These are phyloP conservation scores for Vireo griseus DNA, from an alignment of 2,797 vertebrate genomes.

Conservation along the genomic window DNA sequence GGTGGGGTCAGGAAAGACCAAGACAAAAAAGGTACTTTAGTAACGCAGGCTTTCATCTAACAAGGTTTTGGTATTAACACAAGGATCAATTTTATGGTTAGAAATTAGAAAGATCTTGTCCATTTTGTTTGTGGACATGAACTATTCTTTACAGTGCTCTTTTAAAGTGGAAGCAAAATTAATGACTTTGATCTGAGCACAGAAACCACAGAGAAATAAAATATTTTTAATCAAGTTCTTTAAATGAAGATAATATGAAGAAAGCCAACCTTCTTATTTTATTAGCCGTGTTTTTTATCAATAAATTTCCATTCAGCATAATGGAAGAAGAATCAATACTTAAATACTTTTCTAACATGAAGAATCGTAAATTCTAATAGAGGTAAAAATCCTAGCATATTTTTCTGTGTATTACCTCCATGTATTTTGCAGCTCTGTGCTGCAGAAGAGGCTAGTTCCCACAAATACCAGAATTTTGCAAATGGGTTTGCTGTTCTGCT, in stretches of 20 bases:
- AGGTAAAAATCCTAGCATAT: not conserved
- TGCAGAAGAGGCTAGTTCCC: fast-evolving
- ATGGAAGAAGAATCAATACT: not conserved
- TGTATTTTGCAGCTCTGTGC: not conserved
- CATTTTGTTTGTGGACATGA: not conserved
- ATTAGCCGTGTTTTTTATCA: not conserved
- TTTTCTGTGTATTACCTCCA: not conserved
- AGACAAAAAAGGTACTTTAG: not conserved
- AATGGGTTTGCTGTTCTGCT: not conserved
- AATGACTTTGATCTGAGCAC: not conserved
- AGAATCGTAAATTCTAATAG: not conserved
- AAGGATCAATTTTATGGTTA: not conserved
- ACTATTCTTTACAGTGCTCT: not conserved
- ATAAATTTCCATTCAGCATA: not conserved
- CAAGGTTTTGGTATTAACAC: not conserved
- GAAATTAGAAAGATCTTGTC: not conserved
- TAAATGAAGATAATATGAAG: not conserved
- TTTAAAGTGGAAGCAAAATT: not conserved
- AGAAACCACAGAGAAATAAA: not conserved
- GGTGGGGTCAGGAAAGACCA: not conserved
- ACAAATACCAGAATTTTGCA: not conserved
- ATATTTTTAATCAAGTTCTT: not conserved
- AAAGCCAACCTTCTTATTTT: not conserved
- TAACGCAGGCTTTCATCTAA: not conserved
- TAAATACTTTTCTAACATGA: not conserved